phyloP scores from a whole-genome alignment of 2,113 vertebrate genomes.

The Embiotoca jacksoni region DNA sequence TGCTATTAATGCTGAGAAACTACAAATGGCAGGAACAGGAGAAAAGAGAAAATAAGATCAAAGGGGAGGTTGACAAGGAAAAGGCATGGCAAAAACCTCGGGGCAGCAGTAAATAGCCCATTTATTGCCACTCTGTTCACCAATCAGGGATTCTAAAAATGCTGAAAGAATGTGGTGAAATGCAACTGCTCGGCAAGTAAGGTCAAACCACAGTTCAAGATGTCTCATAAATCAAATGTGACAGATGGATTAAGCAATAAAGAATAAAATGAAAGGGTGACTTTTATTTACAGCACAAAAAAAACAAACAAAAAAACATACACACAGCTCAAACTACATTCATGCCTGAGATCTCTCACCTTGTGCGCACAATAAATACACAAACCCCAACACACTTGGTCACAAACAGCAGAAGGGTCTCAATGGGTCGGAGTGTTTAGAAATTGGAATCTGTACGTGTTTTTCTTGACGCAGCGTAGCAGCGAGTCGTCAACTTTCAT shows the following conservation, averaged over 20 bases:
- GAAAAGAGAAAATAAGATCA: neutral
- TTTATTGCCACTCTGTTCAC: slow-evolving; percentile 7
- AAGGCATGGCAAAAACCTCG: slow-evolving; percentile 3
- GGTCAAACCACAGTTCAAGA: slow-evolving; percentile 5
- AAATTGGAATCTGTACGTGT: neutral
- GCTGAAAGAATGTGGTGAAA: slow-evolving; percentile 1
- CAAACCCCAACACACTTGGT: neutral
- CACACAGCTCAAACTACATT: neutral
- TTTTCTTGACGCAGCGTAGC: neutral
- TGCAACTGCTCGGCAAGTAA: neutral
- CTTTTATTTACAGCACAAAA: neutral
- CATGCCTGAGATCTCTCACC: neutral
- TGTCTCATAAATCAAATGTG: neutral
- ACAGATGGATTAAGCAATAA: slow-evolving; percentile 10
- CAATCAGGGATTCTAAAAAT: slow-evolving; percentile 17
- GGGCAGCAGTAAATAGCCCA: slow-evolving; percentile 6
- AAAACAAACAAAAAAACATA: neutral
- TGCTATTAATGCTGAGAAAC: slow-evolving; percentile 12
- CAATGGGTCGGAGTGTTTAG: slow-evolving; percentile 3
- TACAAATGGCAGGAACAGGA: slow-evolving; percentile 1
- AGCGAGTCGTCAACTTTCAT: slow-evolving; percentile 27
- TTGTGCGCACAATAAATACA: neutral
- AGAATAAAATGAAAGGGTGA: neutral
- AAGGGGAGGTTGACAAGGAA: neutral
- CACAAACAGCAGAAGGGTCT: slow-evolving; percentile 3